Base-by-base conservation (phyloP, 2,113 vertebrate genomes). In the Willisornis vidua region DNA sequence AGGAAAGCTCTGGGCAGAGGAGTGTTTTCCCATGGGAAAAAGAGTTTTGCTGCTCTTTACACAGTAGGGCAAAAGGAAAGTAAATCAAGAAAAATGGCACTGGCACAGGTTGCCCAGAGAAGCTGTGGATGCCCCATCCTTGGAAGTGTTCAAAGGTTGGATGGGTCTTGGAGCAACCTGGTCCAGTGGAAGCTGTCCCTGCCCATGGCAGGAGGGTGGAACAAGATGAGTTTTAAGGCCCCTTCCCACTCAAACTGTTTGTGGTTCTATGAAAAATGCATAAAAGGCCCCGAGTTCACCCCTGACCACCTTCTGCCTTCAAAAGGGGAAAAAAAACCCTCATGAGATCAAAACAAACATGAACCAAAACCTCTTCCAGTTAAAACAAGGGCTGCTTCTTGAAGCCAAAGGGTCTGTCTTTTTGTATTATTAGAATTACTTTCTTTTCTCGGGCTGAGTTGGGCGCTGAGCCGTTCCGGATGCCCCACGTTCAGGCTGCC, bases 321-420 rank as follows among this genome's bases (percentile, higher is more conserved):
- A 19, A 59, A 81, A 54, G 41, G 83, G 46, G 6, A 29, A 45
- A 26, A 3, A 52, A 46, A 59, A 14, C 23, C 48, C 11, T 77
- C 59, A 48, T 43, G 68, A 92, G 72, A 92, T 84, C 55, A 18
- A 95, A 92, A 20, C 35, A 73, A 90, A 23, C 51, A 73, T 1
- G 39, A 93, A 81, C 79, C 80, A 92, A 93, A 96, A 71, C 31
- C n/a, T 95, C 85, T 92, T 95, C 88, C 88, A 70, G 31, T 90
- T 79, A 58, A 92, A 94, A 55, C 63, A 93, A 92, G 90, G 76
- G 83, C 95, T 92, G 68, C 76, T 84, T 82, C 72, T 78, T 63
- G 39, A 96, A 93, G 85, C 71, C 85, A 90, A 72, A 84, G 43
- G 62, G 54, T 95, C 75, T 62, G 41, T 90, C 59, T 79, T 91